A percentile compares a stretch with the other conserved stretches of the same genome.
Conservation (phyloP, 2,797 vertebrate genomes). For the Peromyscus nudipes region DNA sequence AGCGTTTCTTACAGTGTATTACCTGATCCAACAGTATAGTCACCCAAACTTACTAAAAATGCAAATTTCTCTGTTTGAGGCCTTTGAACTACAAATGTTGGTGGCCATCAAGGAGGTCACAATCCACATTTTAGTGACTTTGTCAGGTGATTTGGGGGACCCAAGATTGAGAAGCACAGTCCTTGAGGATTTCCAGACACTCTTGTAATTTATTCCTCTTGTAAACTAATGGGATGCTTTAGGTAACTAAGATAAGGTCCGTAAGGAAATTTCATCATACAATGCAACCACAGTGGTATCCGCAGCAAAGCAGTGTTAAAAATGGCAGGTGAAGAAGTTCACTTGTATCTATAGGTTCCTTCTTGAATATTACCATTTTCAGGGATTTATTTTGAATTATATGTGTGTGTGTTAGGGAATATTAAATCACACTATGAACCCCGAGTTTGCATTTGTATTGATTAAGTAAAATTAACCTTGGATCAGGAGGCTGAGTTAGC, state of each 20-base stretch:
- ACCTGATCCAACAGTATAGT: not conserved
- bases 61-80: not conserved
- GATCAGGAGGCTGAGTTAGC: too few species aligned
- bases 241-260: not conserved
- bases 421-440: too few species aligned
- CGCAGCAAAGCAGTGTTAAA: not conserved
- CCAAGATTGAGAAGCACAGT: not conserved
- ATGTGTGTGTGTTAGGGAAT: not conserved
- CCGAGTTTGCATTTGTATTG: too few species aligned
- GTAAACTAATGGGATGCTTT: slow-evolving; percentile 22
- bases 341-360: not conserved
- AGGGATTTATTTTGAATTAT: not conserved
- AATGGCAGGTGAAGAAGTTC: not conserved
- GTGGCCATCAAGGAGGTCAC: accelerated
- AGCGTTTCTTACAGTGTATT: not conserved
- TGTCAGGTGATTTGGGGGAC: not conserved
- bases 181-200: not conserved
- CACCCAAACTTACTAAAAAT: not conserved
- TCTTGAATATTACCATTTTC: not conserved
- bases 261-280: not conserved
- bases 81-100: not conserved
- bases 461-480: too few species aligned
- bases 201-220: not conserved
- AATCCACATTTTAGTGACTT: not conserved
- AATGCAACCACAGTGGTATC: not conserved